Conservation (phyloP, 64 coral and sea anemone genomes). For the Stichodactyla mertensii region DNA sequence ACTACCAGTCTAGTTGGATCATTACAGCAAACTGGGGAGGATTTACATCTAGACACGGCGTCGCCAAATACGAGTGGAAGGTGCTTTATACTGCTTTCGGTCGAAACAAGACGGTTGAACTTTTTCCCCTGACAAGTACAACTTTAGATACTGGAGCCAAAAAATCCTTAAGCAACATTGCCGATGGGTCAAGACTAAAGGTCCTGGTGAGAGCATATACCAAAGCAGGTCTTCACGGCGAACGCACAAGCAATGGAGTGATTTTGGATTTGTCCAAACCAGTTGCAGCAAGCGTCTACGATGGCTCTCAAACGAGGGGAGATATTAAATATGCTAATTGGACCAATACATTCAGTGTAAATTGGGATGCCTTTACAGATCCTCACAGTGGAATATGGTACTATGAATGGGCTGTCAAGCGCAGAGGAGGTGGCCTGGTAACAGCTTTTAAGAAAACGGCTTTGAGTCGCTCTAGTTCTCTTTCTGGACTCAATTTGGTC, state of each 20-base stretch:
- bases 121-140: no score
- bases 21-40: no score
- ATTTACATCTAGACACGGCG: not conserved
- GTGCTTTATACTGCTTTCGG: no score
- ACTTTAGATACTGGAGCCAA: no score
- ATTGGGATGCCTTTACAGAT: conserved; percentile 72
- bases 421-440: conserved; percentile 43
- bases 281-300: conserved; percentile 37
- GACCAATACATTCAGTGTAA: conserved; percentile 65
- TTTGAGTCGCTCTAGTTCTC: conserved; percentile 33
- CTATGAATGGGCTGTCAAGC: conserved; percentile 70
- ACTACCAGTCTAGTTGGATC: no score
- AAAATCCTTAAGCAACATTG: no score
- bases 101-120: no score
- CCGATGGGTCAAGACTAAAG: no score
- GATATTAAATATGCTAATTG: conserved; percentile 65
- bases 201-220: no score
- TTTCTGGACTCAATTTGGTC: conserved; percentile 58
- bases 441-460: conserved; percentile 57
- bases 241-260: no score
- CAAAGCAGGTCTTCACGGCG: no score
- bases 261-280: conserved; percentile 1
- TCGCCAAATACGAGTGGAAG: no score
- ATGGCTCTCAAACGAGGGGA: conserved; percentile 37
- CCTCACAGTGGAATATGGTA: conserved; percentile 60